Base-by-base conservation (phyloP, 2,113 vertebrate genomes). In the Hystrix cristata region DNA sequence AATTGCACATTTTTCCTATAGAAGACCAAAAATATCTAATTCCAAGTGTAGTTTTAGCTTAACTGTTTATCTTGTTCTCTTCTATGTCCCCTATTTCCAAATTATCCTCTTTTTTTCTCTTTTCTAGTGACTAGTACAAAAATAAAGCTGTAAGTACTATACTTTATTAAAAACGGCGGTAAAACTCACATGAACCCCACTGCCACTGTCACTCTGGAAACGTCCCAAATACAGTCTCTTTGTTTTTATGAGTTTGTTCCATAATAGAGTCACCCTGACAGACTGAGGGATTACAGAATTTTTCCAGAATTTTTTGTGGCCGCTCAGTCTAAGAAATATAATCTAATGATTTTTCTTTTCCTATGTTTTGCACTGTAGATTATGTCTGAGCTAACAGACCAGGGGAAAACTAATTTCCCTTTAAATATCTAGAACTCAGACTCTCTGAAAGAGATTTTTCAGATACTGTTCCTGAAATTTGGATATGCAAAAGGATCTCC, bases 61-160 rank as follows among this genome's bases (percentile, higher is more conserved):
- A 93, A 79, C 21, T 59, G 72, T 38, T 81, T 53, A 43, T 51
- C 53, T 31, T 46, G 25, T 84, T 90, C 92, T 64, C 53, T 90
- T 13, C 57, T 46, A 29, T 64, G 34, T 85, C 29, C 12, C 1
- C 95, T 79, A 69, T 8, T 94, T 31, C 4, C 4, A 90, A 76
- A 46, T 92, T 92, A 31, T 46, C 18, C 15, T 25, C 29, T 64
- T 29, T 81, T 74, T 85, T 27, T n/a, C 15, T 62, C 29, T 79
- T 88, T 87, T 59, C 19, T 46, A 94, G 31, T 31, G 82, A 71
- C 21, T 81, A 34, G 14, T 90, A 65, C 59, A 94, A 94, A 95
- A 84, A 86, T 91, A 91, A 55, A 80, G 88, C 72, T 12, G 81
- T 57, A 90, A 85, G 27, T 62, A 1, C 74, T 84, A 7, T 12